phyloP scores from a whole-genome alignment of 2,888 invertebrate species.

The Pasiphila rectangulata region DNA sequence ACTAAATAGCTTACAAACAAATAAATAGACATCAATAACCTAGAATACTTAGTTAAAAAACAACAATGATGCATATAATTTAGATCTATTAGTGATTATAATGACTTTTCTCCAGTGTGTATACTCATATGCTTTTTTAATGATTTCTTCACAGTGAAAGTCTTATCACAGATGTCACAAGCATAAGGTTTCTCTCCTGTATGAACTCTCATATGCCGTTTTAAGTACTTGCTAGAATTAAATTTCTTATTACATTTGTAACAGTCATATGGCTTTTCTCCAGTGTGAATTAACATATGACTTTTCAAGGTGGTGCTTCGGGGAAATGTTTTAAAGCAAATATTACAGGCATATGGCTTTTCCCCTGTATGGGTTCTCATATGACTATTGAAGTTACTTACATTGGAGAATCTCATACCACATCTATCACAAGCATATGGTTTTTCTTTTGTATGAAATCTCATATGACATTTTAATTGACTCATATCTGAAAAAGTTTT shows the following conservation, averaged over 20 bases:
- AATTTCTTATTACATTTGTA: slow-evolving; percentile 22
- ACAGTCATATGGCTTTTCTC: slow-evolving; percentile 19
- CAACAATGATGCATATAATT: not conserved
- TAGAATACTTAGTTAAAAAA: too few species aligned
- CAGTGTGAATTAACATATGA: slow-evolving; percentile 22
- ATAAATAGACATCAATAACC: too few species aligned
- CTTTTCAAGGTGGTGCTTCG: slow-evolving; percentile 21
- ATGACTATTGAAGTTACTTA: slow-evolving; percentile 19
- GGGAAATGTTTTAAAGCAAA: slow-evolving; percentile 21
- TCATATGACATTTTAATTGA: slow-evolving; percentile 17
- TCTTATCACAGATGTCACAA: slow-evolving; percentile 24
- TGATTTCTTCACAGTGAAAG: slow-evolving; percentile 22
- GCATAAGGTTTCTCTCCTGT: slow-evolving; percentile 18
- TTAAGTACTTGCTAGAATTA: slow-evolving; percentile 20
- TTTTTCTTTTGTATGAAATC: slow-evolving; percentile 22
- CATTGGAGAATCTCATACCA: slow-evolving; percentile 20
- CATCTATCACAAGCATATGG: slow-evolving; percentile 25
- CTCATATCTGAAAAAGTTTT: slow-evolving; percentile 23
- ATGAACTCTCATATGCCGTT: slow-evolving; percentile 21
- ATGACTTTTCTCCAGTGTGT: slow-evolving; percentile 19
- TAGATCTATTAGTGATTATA: not conserved
- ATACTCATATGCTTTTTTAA: slow-evolving; percentile 21
- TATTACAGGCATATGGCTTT: slow-evolving; percentile 17
- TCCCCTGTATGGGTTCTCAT: slow-evolving; percentile 22
- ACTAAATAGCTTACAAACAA: too few species aligned